Conservation (phyloP, 2,113 vertebrate species). For the Microtus pennsylvanicus region DNA sequence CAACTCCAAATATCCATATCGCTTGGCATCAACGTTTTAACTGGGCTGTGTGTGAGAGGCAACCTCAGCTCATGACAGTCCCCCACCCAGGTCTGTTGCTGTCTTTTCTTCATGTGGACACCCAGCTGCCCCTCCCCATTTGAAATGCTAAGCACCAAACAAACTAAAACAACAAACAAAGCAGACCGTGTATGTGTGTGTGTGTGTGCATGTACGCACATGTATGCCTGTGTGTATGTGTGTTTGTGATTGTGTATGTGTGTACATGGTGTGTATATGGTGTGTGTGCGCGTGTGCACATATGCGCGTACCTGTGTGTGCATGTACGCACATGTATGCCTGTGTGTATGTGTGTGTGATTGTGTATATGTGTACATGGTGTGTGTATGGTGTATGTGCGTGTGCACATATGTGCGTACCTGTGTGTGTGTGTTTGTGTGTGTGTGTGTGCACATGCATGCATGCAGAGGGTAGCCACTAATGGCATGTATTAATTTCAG, state of each 20-base stretch:
- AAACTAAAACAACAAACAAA: slow-evolving; percentile 73
- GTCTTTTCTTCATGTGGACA: slow-evolving; percentile 49
- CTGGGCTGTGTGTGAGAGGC: slow-evolving; percentile 75
- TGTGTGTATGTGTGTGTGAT: background rate
- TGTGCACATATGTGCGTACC: background rate
- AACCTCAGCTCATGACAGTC: slow-evolving; percentile 13
- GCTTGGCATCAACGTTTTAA: slow-evolving; percentile 64
- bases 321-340: too few species aligned
- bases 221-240: background rate
- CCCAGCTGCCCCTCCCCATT: slow-evolving; percentile 43
- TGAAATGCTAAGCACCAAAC: slow-evolving; percentile 67
- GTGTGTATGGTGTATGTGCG: background rate
- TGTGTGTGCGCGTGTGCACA: too few species aligned
- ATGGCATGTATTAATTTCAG: background rate
- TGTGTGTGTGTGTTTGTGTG: background rate
- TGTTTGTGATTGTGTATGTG: background rate
- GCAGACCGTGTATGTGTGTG: background rate
- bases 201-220: background rate
- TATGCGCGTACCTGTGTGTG: background rate
- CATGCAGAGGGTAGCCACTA: slow-evolving; percentile 28
- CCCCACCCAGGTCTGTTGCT: background rate
- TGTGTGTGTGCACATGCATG: background rate
- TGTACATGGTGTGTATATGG: background rate
- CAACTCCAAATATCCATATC: slow-evolving; percentile 47
- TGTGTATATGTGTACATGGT: too few species aligned